Conservation (phyloP, 2,113 vertebrate species). For the Syngnathus floridae region DNA sequence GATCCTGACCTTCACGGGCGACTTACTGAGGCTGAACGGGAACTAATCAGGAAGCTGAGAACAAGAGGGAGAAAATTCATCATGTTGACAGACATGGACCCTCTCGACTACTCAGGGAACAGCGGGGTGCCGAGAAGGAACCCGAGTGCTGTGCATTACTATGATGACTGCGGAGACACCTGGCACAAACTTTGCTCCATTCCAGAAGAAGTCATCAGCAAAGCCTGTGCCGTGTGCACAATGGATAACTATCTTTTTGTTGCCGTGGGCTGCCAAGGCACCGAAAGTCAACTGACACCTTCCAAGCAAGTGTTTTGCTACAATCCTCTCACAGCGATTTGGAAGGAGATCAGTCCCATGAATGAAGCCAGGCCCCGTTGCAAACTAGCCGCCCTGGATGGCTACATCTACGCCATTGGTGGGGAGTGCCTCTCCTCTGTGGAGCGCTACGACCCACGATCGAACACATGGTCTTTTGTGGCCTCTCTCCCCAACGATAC, state of each 20-base stretch:
- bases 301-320: slow-evolving; percentile 88
- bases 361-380: slow-evolving; percentile 85
- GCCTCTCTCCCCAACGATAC: slow-evolving; percentile 82
- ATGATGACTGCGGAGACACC: slow-evolving; percentile 71
- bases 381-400: slow-evolving; percentile 82
- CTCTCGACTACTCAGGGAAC: slow-evolving; percentile 54
- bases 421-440: slow-evolving; percentile 87
- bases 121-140: slow-evolving; percentile 29
- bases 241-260: slow-evolving; percentile 95
- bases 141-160: slow-evolving; percentile 77
- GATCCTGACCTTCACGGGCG: slow-evolving; percentile 73
- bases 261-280: slow-evolving; percentile 77
- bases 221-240: slow-evolving; percentile 78
- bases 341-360: slow-evolving; percentile 84
- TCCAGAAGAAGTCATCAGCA: slow-evolving; percentile 77
- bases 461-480: slow-evolving; percentile 80
- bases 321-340: slow-evolving; percentile 82
- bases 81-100: slow-evolving; percentile 75
- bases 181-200: slow-evolving; percentile 76
- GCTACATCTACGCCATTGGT: slow-evolving; percentile 84
- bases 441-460: slow-evolving; percentile 83
- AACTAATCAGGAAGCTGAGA: slow-evolving; percentile 74
- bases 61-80: slow-evolving; percentile 69
- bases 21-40: slow-evolving; percentile 76
- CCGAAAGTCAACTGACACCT: slow-evolving; percentile 52